Evolutionary conservation across 2,113 vertebrate species (phyloP).

Genomic region (Catharus bicknelli): DNA sequence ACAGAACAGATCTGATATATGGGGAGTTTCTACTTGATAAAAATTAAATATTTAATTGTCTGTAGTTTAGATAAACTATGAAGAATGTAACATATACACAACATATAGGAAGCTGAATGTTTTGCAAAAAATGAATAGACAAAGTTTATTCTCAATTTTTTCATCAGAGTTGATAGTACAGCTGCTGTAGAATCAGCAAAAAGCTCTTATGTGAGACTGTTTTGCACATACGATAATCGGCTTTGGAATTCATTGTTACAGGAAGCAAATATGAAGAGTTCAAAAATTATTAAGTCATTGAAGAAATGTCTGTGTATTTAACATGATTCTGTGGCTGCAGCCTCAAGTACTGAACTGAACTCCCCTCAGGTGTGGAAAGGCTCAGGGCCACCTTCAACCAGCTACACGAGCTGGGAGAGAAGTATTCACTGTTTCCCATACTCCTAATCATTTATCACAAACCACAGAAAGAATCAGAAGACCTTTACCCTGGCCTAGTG

Average conservation of each 20-base stretch:
- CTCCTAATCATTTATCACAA: not conserved
- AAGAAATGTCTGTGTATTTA: not conserved
- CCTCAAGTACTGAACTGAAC: not conserved
- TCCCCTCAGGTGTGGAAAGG: not conserved
- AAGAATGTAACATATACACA: not conserved
- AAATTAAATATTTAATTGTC: not conserved
- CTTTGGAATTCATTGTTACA: not conserved
- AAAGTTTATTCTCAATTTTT: not conserved
- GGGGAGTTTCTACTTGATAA: not conserved
- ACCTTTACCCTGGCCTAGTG: not conserved
- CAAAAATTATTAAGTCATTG: not conserved
- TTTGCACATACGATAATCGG: fast-evolving
- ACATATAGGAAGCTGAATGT: not conserved
- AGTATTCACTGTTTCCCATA: not conserved
- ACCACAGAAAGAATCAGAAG: not conserved
- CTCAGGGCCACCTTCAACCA: not conserved
- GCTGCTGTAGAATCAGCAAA: not conserved
- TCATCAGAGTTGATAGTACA: not conserved
- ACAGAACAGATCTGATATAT: not conserved
- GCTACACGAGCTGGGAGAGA: fast-evolving
- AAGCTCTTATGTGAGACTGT: fast-evolving
- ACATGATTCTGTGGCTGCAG: not conserved
- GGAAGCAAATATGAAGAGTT: not conserved
- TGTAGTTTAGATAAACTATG: not conserved
- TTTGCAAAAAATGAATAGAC: not conserved